Conservation (phyloP, 2,797 vertebrate species). For the Rhabdomys pumilio region DNA sequence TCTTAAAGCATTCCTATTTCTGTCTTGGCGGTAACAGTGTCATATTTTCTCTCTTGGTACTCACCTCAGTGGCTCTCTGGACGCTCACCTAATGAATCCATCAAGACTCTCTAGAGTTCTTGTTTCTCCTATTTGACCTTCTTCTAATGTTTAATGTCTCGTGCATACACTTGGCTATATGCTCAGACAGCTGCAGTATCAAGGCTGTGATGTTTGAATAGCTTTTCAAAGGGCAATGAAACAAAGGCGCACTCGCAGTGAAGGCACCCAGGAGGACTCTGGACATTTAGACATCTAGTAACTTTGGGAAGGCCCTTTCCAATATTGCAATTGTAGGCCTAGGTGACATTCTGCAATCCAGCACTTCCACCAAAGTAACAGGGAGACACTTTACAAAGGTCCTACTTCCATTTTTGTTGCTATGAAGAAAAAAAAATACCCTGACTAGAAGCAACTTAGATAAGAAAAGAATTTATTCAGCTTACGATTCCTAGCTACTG, state of each 20-base stretch:
- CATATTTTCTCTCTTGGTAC: background rate
- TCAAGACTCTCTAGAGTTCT: background rate
- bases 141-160: slow-evolving; percentile 17
- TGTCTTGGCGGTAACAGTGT: background rate
- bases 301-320: background rate
- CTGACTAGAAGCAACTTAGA: background rate
- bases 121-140: slow-evolving; percentile 55
- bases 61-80: background rate
- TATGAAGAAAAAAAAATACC: background rate
- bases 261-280: background rate
- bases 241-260: background rate
- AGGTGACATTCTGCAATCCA: background rate
- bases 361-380: background rate
- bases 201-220: background rate
- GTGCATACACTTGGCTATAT: background rate
- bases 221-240: slow-evolving; percentile 22
- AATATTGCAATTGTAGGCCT: background rate
- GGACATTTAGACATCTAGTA: background rate
- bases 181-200: background rate
- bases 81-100: background rate
- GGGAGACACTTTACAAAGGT: background rate
- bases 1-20: slow-evolving; percentile 23
- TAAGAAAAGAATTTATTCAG: background rate
- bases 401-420: background rate
- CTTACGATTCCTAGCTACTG: background rate